Base-by-base conservation (phyloP, 2,113 vertebrate species). In the Gasterosteus nipponicus region DNA sequence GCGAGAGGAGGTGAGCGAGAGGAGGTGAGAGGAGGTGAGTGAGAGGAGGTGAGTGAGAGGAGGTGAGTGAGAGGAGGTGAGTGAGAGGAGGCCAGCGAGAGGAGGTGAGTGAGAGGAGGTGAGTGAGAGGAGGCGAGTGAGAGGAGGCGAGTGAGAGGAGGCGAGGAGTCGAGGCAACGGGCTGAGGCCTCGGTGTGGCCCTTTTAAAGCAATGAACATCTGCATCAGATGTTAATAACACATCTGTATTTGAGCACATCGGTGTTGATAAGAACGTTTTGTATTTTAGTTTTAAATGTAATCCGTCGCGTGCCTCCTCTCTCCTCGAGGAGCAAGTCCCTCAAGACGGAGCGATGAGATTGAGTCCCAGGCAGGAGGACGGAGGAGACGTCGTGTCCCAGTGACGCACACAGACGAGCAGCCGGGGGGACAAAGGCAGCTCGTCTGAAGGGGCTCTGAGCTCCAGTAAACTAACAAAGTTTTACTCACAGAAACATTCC, bases 371-470 rank as follows among this genome's bases (percentile, higher is more conserved):
- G 19, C 19, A 53, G 19, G 49, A 53, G 49, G 49, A 53, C 19
- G 49, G 19, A 22, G 19, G 10, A 53, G 1, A 22, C 51, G n/a
- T 16, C 3, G 22, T 10, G 29, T 75, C 33, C 54, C 42, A 41
- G 22, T 16, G 74, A 57, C 51, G 38, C 31, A 2, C 65, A 61
- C 42, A 66, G 51, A 72, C 38, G 59, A 41, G 42, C 15, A 26
- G 70, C 35, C 38, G 2, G 16, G 26, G 59, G 41, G 31, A 31
- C 22, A 15, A 15, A 53, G 41, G 65, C 53, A 8, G 60, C 2
- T 71, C 41, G 41, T 11, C 8, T n/a, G 15, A 47, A 71, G 31
- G 10, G 7, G 2, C 14, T 26, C 66, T 14, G 10, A 26, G 19
- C 31, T 46, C 31, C 15, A 10, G 10, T 16, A 19, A 63, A 35